Evolutionary conservation across 1,140 invertebrate species (phyloP), one percentile per base, ranked within the genome.

Genomic region (Apis laboriosa): DNA sequence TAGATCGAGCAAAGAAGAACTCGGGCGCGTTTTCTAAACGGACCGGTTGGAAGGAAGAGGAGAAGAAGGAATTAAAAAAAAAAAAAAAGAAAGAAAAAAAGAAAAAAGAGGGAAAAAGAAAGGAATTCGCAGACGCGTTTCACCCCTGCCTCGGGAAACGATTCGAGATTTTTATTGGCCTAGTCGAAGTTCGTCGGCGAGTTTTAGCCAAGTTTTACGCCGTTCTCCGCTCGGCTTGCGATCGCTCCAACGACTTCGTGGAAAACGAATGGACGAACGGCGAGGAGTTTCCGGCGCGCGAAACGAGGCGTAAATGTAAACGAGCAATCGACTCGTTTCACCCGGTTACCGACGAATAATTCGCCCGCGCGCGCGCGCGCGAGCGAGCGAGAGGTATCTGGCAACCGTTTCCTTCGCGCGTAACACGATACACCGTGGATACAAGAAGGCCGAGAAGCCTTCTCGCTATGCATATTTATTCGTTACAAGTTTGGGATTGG

Each of bases 301-400:
- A 84, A 84, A 80, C 82, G 77, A 80, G 82, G 77, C 82, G 82
- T 84, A 84, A 84, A 84, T 84, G 82, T 84, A 84, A 84, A 84
- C 82, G 82, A 71, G 68, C 82, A 77, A 84, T 84, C 82, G 77
- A 84, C 77, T 80, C 82, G 76, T 78, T 84, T 72, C 76, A 77
- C 9, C 58, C 76, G 60, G 76, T 79, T 79, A 79, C 76, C 81
- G 55, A 21, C 68, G 76, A 79, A 79, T 79, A 72, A 83, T 79
- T 83, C 76, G 81, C 51, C 67, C n/a, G 34, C 55, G 53, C 71
- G 24, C n/a, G 34, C 55, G 53, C 71, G 24, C 24, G 24, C 24
- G 53, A 58, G 19, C 53, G 55, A 58, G 34, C 34, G 34, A 43
- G 34, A 5, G 34, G 0, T 43, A 58, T 34, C 28, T 17, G 24